phyloP scores from a whole-genome alignment of 37 sponge, comb jelly and placozoan genomes.

The Oopsacas minuta region DNA sequence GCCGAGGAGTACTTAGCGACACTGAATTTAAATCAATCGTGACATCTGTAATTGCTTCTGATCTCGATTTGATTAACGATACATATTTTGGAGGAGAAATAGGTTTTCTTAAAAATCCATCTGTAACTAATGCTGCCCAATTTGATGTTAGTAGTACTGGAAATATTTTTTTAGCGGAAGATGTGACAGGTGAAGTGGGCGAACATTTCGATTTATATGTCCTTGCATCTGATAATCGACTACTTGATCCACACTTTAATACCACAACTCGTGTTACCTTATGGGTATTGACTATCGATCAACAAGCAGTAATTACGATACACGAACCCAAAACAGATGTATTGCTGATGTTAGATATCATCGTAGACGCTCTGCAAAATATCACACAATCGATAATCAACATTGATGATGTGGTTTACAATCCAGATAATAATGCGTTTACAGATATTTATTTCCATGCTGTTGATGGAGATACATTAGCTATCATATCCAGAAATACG shows the following conservation, averaged over 20 bases:
- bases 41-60: background rate
- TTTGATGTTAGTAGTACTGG: background rate
- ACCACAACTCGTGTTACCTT: background rate
- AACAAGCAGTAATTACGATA: background rate
- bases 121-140: background rate
- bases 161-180: background rate
- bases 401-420: background rate
- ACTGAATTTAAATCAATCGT: background rate
- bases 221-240: background rate
- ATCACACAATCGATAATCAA: background rate
- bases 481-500: background rate
- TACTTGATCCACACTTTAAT: background rate
- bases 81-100: constrained; percentile 14
- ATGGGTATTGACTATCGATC: background rate
- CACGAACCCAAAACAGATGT: background rate
- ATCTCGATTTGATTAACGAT: background rate
- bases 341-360: background rate
- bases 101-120: background rate
- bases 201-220: constrained; percentile 6
- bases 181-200: background rate
- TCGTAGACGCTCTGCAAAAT: background rate
- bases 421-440: background rate
- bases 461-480: background rate
- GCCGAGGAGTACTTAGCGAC: background rate
- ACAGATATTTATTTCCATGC: constrained; percentile 20